A percentile compares a stretch with the other conserved stretches of the same genome.
Evolutionary conservation across 2,113 vertebrate genomes (phyloP).

Genomic region (Synodontis membranacea): DNA sequence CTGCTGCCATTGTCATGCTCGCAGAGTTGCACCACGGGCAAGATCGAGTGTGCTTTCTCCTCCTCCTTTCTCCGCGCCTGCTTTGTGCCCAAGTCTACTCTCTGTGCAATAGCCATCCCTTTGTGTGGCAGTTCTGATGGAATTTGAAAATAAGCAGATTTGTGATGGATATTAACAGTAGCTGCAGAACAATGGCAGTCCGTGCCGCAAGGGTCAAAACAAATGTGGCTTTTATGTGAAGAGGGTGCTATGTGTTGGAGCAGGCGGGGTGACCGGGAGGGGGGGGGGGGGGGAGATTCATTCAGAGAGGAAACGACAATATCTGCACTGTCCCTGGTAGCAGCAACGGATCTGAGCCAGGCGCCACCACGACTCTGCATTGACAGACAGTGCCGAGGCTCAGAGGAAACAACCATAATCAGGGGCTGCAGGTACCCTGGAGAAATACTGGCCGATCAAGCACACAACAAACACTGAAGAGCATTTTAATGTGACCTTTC

Average conservation of each 20-base stretch:
- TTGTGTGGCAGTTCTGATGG: conserved; percentile 67
- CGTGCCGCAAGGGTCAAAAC: conserved; percentile 47
- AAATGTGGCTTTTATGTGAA: conserved; percentile 55
- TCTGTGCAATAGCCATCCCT: conserved; percentile 60
- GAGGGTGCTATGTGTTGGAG: conserved; percentile 38
- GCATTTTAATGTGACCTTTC: background rate
- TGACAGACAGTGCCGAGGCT: conserved; percentile 39
- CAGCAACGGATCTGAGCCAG: conserved; percentile 36
- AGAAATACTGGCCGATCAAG: conserved; percentile 25
- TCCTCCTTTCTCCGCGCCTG: conserved; percentile 54
- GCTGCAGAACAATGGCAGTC: conserved; percentile 66
- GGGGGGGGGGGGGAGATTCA: conserved; percentile 3
- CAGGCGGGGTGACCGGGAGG: background rate
- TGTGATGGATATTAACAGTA: conserved; percentile 47
- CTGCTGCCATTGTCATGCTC: conserved; percentile 66
- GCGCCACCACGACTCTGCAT: conserved; percentile 45
- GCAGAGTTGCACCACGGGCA: conserved; percentile 52
- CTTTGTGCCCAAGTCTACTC: conserved; percentile 4
- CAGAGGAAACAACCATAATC: conserved; percentile 33
- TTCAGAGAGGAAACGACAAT: conserved; percentile 50
- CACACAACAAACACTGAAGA: background rate
- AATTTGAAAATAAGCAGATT: conserved; percentile 78
- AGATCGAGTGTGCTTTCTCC: conserved; percentile 64
- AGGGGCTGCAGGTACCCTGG: background rate
- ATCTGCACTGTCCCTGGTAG: conserved; percentile 44